Conservation (phyloP, 1,140 invertebrate genomes). For the Trichomalopsis sarcophagae region DNA sequence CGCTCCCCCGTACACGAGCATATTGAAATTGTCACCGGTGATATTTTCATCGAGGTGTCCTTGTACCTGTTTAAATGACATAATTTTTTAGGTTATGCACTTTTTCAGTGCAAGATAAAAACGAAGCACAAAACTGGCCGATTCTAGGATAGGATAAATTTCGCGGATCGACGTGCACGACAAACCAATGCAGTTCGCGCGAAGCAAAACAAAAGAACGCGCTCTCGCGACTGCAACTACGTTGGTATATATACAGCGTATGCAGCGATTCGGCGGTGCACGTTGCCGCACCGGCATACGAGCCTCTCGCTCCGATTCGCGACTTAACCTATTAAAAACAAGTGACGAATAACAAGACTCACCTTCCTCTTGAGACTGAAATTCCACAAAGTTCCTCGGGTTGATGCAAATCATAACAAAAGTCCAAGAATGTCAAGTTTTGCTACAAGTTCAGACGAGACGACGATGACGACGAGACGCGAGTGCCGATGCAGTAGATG, state of each 20-base stretch:
- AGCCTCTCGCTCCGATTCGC: too few relatives aligned
- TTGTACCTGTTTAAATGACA: too few relatives aligned
- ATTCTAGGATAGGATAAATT: too few relatives aligned
- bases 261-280: not conserved
- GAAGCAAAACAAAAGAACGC: not conserved
- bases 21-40: not conserved
- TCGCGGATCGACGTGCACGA: too few relatives aligned
- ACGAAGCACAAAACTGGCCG: too few relatives aligned
- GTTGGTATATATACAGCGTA: too few relatives aligned
- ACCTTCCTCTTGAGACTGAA: conserved; percentile 41
- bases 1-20: too few relatives aligned
- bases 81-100: too few relatives aligned
- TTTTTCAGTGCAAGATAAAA: too few relatives aligned
- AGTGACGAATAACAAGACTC: conserved; percentile 38
- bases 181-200: too few relatives aligned
- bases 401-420: conserved; percentile 53
- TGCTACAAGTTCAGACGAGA: not conserved
- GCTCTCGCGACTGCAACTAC: not conserved
- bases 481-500: not conserved
- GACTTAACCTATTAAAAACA: conserved; percentile 34
- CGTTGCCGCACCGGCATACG: not conserved
- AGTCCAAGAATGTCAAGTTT: conserved; percentile 16
- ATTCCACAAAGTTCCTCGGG: conserved; percentile 43
- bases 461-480: conserved; percentile 13
- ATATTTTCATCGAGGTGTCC: too few relatives aligned